Percentiles rank a stretch among this genome's conserved stretches.
Evolutionary conservation across 2,888 invertebrate genomes (phyloP).

Genomic region (Mantis religiosa): DNA sequence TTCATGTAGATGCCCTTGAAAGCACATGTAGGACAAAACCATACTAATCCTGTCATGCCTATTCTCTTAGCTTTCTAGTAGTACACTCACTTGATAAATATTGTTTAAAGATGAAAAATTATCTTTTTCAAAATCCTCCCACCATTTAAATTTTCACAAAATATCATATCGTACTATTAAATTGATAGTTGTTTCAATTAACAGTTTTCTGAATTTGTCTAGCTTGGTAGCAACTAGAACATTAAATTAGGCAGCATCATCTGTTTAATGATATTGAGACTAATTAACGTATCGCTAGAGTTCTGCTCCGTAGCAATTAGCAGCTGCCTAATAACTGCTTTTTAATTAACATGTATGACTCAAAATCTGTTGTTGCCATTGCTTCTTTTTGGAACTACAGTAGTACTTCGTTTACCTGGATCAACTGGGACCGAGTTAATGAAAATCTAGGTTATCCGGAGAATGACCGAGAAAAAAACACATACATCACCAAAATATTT

Average conservation of each 20-base stretch:
- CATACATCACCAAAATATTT: too few relatives aligned
- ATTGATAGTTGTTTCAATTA: too few relatives aligned
- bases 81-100: background rate
- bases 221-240: background rate
- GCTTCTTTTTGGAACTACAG: background rate
- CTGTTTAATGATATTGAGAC: background rate
- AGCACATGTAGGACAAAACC: background rate
- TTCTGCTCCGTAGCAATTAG: background rate
- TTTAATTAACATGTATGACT: background rate
- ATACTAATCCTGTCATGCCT: background rate
- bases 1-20: background rate
- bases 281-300: background rate
- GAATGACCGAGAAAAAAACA: too few relatives aligned
- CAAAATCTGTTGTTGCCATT: background rate
- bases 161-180: too few relatives aligned
- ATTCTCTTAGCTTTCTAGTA: background rate
- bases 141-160: too few relatives aligned
- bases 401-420: too few relatives aligned
- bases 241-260: background rate
- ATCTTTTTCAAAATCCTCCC: too few relatives aligned
- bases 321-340: background rate
- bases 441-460: too few relatives aligned
- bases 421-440: too few relatives aligned
- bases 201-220: background rate
- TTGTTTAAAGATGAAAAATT: too few relatives aligned